Evolutionary conservation across 2,113 vertebrate species (phyloP).

Genomic region (Cardinalis cardinalis): DNA sequence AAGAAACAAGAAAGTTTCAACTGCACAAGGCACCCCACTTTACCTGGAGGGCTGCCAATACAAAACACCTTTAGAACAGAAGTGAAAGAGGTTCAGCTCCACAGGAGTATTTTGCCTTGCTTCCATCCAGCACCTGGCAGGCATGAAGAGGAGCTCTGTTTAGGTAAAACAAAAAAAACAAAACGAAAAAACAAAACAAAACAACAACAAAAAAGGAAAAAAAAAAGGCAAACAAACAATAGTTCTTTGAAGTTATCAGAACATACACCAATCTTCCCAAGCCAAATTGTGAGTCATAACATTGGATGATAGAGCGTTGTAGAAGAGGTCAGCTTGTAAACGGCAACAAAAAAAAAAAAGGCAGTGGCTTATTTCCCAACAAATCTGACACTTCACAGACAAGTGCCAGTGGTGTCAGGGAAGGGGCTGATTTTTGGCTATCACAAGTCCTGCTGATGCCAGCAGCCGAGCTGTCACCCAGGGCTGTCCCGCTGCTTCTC

Average conservation of each 20-base stretch:
- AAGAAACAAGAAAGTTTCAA: neutral
- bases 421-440: neutral
- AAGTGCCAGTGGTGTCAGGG: neutral
- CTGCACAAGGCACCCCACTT: neutral
- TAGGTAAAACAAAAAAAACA: too few species aligned
- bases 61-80: conserved; percentile 63
- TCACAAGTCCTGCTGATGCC: fast-evolving
- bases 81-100: conserved; percentile 63
- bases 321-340: neutral
- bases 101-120: conserved; percentile 49
- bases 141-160: neutral
- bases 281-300: neutral
- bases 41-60: neutral
- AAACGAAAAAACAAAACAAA: too few species aligned
- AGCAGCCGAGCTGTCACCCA: neutral
- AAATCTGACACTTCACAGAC: neutral
- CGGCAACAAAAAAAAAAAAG: fast-evolving
- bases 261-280: neutral
- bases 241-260: neutral
- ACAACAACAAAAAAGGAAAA: neutral
- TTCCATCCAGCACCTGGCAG: conserved; percentile 67
- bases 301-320: neutral
- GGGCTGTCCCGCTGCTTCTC: neutral
- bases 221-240: too few species aligned
- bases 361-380: neutral